These are phyloP conservation scores for Paramormyrops kingsleyae DNA, from an alignment of 2,113 vertebrate genomes.

Conservation along the genomic window DNA sequence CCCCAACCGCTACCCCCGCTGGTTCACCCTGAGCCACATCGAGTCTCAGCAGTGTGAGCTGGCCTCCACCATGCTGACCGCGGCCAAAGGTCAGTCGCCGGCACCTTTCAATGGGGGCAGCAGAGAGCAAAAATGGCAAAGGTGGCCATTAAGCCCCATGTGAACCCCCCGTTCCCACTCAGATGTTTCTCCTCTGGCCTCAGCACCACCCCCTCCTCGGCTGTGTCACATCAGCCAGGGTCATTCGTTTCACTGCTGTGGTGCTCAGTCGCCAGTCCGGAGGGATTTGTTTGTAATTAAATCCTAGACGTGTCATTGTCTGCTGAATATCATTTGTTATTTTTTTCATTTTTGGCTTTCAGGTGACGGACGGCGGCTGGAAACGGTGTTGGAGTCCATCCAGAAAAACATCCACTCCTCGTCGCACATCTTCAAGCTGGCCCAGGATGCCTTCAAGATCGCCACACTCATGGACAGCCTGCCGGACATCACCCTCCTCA, in stretches of 20 bases:
- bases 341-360: constrained; percentile 22
- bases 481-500: constrained; percentile 75
- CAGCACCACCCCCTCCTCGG: not conserved
- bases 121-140: not conserved
- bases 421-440: constrained; percentile 89
- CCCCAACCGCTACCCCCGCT: constrained; percentile 92
- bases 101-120: not conserved
- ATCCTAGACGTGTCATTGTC: not conserved
- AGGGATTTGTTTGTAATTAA: not conserved
- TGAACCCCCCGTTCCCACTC: not conserved
- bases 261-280: not conserved
- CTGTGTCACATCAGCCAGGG: not conserved
- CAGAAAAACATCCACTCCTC: constrained; percentile 87
- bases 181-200: not conserved
- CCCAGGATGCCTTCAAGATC: constrained; percentile 80
- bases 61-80: constrained; percentile 88
- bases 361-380: constrained; percentile 91
- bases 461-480: constrained; percentile 77
- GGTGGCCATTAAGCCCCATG: not conserved
- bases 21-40: constrained; percentile 93
- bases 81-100: constrained; percentile 77
- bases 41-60: constrained; percentile 93
- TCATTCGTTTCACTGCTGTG: not conserved
- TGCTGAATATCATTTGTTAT: not conserved
- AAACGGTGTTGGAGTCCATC: constrained; percentile 83